Conservation (phyloP, 2,888 invertebrate species). For the Ichneumon xanthorius region DNA sequence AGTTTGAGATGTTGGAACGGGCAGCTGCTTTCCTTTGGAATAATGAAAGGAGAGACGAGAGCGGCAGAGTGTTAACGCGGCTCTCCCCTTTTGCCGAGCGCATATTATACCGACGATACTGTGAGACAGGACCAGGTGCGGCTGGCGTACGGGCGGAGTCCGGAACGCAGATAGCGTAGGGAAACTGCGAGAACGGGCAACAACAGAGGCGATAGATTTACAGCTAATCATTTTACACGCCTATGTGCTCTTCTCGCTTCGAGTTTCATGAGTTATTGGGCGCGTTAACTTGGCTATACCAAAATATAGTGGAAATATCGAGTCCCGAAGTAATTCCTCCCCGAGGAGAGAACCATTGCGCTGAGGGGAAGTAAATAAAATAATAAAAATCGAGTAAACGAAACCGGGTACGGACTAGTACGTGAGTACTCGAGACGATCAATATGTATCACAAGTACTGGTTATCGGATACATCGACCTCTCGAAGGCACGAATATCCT, state of each 20-base stretch:
- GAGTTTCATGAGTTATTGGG: slow-evolving; percentile 77
- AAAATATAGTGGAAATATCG: slow-evolving; percentile 20
- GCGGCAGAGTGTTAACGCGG: slow-evolving; percentile 32
- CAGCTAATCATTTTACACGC: slow-evolving; percentile 84
- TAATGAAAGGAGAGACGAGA: slow-evolving; percentile 41
- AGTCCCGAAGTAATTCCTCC: neutral
- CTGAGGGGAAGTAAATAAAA: too few species aligned
- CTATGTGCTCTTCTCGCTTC: slow-evolving; percentile 70
- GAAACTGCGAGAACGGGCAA: slow-evolving; percentile 81
- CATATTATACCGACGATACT: slow-evolving; percentile 61
- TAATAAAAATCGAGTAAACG: too few species aligned
- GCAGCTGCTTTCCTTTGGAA: slow-evolving; percentile 63
- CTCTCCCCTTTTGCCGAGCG: slow-evolving; percentile 31
- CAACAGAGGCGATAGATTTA: slow-evolving; percentile 82
- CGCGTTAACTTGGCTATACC: slow-evolving; percentile 40
- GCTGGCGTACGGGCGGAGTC: slow-evolving; percentile 57
- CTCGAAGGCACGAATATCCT: too few species aligned
- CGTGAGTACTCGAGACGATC: too few species aligned
- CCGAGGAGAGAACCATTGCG: neutral
- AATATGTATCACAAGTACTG: too few species aligned
- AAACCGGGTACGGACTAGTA: too few species aligned
- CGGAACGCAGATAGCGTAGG: slow-evolving; percentile 63
- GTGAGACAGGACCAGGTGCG: slow-evolving; percentile 66
- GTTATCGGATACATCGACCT: too few species aligned
- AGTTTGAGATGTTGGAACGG: slow-evolving; percentile 68